phyloP scores from a whole-genome alignment of 2,888 invertebrate genomes.

The Drosophila kambysellisi region DNA sequence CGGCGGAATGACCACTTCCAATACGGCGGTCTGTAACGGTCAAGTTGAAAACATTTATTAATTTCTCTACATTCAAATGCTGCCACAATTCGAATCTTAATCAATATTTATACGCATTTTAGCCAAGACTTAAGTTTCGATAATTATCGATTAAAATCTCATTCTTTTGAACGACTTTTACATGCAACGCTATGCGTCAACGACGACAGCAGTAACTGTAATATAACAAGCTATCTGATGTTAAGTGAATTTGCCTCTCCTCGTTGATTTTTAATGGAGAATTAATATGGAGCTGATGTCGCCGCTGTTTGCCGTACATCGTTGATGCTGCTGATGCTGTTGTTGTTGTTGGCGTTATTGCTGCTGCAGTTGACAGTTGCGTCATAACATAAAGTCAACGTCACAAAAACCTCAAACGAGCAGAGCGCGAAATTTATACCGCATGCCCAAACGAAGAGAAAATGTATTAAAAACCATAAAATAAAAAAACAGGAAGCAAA shows the following conservation, averaged over 20 bases:
- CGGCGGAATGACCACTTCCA: constrained; percentile 96
- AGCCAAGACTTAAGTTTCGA: neutral
- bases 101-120: neutral
- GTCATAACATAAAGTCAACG: constrained; percentile 62
- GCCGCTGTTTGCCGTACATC: neutral
- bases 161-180: neutral
- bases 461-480: constrained; percentile 12
- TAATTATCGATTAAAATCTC: neutral
- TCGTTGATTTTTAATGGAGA: constrained; percentile 25
- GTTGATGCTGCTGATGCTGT: constrained; percentile 19
- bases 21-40: constrained; percentile 89
- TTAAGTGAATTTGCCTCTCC: constrained; percentile 48
- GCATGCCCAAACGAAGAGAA: constrained; percentile 1
- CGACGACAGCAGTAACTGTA: neutral
- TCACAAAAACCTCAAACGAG: constrained; percentile 46
- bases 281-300: constrained; percentile 35
- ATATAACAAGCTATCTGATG: constrained; percentile 40
- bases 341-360: constrained; percentile 22
- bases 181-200: neutral
- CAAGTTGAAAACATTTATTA: neutral
- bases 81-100: neutral
- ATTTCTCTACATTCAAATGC: neutral
- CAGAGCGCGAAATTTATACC: constrained; percentile 63
- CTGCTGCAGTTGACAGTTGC: constrained; percentile 69
- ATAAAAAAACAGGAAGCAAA: constrained; percentile 7